phyloP scores from a whole-genome alignment of 2,797 vertebrate genomes.

The Leucoraja ocellata region DNA sequence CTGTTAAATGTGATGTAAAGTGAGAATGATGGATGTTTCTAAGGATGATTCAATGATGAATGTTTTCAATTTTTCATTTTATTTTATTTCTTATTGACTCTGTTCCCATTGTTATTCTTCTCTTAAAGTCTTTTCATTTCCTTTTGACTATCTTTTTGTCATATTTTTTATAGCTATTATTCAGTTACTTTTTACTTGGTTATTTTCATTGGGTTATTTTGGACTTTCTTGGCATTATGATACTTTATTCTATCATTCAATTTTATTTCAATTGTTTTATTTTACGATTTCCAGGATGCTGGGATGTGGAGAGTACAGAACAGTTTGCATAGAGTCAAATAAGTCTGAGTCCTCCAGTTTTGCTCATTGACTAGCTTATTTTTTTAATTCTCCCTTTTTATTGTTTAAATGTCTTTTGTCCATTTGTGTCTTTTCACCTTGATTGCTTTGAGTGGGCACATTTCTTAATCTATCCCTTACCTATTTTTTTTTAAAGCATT shows the following conservation, averaged over 20 bases:
- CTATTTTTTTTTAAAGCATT: neutral
- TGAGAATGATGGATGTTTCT: neutral
- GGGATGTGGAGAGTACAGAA: too few relatives aligned
- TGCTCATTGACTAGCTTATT: neutral
- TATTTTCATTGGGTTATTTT: neutral
- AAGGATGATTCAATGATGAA: neutral
- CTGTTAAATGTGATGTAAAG: neutral
- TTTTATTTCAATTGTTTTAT: neutral
- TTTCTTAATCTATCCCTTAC: neutral
- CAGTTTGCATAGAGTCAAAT: too few relatives aligned
- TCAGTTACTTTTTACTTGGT: neutral
- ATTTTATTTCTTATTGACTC: neutral
- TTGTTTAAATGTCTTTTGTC: neutral
- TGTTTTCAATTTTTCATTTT: neutral
- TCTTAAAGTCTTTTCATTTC: constrained; percentile 10
- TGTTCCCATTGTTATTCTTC: neutral
- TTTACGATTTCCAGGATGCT: too few relatives aligned
- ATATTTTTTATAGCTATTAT: neutral
- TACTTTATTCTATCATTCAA: neutral
- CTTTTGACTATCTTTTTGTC: constrained; percentile 5
- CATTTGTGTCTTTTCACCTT: neutral
- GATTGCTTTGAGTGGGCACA: neutral
- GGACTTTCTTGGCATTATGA: neutral
- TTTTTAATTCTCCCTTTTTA: neutral
- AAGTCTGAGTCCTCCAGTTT: neutral